Conservation (phyloP, 2,797 vertebrate genomes). For the Labeo calbasu region DNA sequence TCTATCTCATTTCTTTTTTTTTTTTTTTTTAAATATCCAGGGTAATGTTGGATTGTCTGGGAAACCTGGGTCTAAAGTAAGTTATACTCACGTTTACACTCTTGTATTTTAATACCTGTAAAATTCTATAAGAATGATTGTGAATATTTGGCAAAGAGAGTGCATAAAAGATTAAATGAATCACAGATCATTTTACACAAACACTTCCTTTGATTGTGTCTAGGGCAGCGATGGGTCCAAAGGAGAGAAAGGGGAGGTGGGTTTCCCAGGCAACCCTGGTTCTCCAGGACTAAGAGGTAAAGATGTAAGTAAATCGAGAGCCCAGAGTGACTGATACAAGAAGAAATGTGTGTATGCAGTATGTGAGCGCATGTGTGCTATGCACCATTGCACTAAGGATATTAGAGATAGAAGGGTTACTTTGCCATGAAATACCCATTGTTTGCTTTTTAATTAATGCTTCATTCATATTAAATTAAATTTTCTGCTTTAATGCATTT, state of each 20-base stretch:
- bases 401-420: constrained; percentile 2
- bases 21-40: constrained; percentile 68
- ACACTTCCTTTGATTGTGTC: constrained; percentile 44
- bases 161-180: not conserved
- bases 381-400: constrained; percentile 4
- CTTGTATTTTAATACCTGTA: not conserved
- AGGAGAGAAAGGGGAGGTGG: constrained; percentile 80
- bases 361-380: constrained; percentile 7
- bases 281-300: constrained; percentile 90
- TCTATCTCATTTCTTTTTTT: constrained; percentile 39
- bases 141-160: not conserved
- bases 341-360: constrained; percentile 13
- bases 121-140: not conserved
- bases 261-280: constrained; percentile 79
- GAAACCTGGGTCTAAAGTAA: constrained; percentile 87
- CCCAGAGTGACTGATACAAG: constrained; percentile 60
- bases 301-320: constrained; percentile 90
- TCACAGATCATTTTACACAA: not conserved
- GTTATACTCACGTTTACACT: constrained; percentile 30
- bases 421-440: constrained; percentile 9
- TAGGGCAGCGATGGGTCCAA: constrained; percentile 83
- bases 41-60: constrained; percentile 92
- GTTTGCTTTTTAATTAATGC: constrained; percentile 29
- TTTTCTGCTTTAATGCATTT: constrained; percentile 52
- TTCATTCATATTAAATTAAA: constrained; percentile 37